Percentiles rank a stretch among this genome's conserved stretches.
Evolutionary conservation across 2,113 vertebrate genomes (phyloP).

Genomic region (Danio rerio): DNA sequence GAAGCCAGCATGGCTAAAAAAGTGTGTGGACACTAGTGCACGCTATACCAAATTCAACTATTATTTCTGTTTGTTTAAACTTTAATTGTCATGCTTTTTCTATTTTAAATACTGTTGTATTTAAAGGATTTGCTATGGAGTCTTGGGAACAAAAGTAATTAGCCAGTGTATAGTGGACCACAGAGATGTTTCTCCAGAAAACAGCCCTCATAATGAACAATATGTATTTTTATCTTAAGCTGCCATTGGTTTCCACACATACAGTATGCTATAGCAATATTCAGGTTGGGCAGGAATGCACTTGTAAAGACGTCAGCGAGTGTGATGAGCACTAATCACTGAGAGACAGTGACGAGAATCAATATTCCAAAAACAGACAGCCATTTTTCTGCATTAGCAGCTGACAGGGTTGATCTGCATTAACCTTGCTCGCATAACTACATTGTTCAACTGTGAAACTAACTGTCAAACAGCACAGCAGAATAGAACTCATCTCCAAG

Average conservation of each 20-base stretch:
- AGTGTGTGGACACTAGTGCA: too few relatives aligned
- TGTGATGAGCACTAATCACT: conserved; percentile 11
- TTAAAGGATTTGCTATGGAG: too few relatives aligned
- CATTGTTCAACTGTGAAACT: conserved; percentile 37
- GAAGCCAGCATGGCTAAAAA: too few relatives aligned
- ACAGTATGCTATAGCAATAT: neutral
- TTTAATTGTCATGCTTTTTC: too few relatives aligned
- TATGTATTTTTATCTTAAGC: conserved; percentile 10
- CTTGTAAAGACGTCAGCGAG: conserved; percentile 21
- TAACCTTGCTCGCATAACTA: conserved; percentile 36
- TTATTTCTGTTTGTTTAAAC: too few relatives aligned
- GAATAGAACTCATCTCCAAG: neutral
- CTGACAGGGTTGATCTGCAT: conserved; percentile 36
- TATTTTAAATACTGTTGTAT: too few relatives aligned
- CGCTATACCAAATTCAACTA: too few relatives aligned
- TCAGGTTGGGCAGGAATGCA: conserved; percentile 9
- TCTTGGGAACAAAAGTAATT: neutral
- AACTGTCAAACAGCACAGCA: conserved; percentile 22
- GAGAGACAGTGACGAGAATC: conserved; percentile 18
- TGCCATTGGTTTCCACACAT: conserved; percentile 12
- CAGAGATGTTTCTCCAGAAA: neutral
- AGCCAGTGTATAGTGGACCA: neutral
- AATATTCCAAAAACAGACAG: conserved; percentile 44
- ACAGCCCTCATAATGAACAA: neutral
- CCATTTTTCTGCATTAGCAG: conserved; percentile 38